These are phyloP conservation scores for Pharmacophagus antenor DNA, from an alignment of 2,888 invertebrate genomes.

Conservation along the genomic window DNA sequence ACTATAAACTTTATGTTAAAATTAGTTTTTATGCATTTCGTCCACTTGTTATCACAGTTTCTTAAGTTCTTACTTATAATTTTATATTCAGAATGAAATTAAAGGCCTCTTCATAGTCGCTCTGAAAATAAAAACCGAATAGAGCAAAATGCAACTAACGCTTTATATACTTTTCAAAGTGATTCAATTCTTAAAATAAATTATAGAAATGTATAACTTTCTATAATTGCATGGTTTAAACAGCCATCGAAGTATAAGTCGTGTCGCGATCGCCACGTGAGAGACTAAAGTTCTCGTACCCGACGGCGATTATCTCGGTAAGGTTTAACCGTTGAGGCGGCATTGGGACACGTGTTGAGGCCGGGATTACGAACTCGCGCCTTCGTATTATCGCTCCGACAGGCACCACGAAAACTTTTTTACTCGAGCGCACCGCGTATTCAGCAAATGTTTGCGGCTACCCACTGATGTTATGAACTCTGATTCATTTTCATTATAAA, in stretches of 20 bases:
- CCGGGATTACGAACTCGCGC: conserved; percentile 29
- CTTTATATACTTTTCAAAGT: no score
- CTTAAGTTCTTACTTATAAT: no score
- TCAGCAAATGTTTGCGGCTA: not conserved
- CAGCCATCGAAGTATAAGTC: conserved; percentile 2
- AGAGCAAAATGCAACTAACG: no score
- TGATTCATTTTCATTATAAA: not conserved
- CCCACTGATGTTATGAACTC: not conserved
- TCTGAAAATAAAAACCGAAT: no score
- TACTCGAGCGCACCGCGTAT: not conserved
- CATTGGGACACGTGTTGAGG: conserved; percentile 30
- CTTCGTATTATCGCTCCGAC: conserved; percentile 21
- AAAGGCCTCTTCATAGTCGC: no score
- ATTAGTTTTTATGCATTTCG: no score
- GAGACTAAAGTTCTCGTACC: conserved; percentile 1
- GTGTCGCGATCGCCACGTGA: conserved; percentile 16
- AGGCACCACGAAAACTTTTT: conserved; percentile 2
- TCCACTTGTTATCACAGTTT: no score
- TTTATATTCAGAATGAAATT: no score
- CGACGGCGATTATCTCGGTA: conserved; percentile 29
- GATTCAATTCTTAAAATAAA: no score
- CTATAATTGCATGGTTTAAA: no score
- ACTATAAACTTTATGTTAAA: no score
- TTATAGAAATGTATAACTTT: no score
- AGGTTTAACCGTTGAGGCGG: conserved; percentile 30